Percentiles rank a stretch among this genome's conserved stretches.
Conservation (phyloP, 2,113 vertebrate species). For the Sinocyclocheilus maitianheensis region DNA sequence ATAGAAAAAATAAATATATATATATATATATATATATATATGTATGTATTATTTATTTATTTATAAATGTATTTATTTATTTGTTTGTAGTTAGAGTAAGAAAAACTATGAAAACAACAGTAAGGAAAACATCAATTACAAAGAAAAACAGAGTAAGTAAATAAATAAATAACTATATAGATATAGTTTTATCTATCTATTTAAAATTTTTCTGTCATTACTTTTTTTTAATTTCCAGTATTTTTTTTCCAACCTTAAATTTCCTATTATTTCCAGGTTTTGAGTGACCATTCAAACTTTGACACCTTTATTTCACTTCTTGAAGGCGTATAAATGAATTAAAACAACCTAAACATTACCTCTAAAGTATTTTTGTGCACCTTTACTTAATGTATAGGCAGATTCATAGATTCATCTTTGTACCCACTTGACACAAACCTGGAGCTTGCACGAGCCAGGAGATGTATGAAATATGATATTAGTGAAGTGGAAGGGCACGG, state of each 20-base stretch:
- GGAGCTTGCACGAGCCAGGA: neutral
- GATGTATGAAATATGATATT: conserved; percentile 21
- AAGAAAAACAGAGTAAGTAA: no score
- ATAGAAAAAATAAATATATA: no score
- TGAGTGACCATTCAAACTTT: neutral
- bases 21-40: no score
- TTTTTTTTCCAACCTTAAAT: neutral
- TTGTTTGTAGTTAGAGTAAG: no score
- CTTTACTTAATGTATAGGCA: neutral
- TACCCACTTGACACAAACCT: neutral
- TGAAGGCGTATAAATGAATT: neutral
- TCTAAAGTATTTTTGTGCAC: neutral
- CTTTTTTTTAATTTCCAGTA: no score
- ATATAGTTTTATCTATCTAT: no score
- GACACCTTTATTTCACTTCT: neutral
- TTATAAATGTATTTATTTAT: no score
- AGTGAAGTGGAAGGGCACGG: neutral
- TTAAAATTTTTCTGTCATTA: neutral
- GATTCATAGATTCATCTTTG: neutral
- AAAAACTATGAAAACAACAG: no score
- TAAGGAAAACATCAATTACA: no score
- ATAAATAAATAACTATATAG: neutral
- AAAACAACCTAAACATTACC: neutral
- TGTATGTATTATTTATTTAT: no score
- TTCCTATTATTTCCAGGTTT: neutral